Percentiles rank a stretch among this genome's conserved stretches.
Evolutionary conservation across 2,888 invertebrate species (phyloP).

Genomic region (Calliphora vomitoria): DNA sequence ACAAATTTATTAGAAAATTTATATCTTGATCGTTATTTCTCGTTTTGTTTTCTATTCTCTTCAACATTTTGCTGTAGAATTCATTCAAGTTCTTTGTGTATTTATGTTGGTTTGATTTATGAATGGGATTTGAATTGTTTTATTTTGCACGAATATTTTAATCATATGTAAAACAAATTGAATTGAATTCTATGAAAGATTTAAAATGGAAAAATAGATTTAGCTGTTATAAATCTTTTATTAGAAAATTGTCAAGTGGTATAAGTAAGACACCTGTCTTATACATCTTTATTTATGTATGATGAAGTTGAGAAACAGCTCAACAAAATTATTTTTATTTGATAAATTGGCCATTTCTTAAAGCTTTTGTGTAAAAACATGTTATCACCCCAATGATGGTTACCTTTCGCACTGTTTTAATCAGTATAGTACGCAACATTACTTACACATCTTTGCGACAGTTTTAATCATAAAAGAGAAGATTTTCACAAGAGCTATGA

Average conservation of each 20-base stretch:
- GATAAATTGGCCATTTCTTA: no score
- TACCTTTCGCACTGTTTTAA: no score
- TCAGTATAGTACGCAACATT: no score
- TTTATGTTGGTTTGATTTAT: slow-evolving; percentile 13
- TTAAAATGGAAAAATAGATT: slow-evolving; percentile 25
- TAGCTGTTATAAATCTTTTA: neutral
- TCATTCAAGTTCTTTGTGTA: slow-evolving; percentile 31
- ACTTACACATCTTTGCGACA: no score
- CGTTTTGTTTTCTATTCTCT: neutral
- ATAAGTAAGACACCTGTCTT: slow-evolving; percentile 4
- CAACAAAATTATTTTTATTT: no score
- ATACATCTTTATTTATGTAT: no score
- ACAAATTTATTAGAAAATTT: slow-evolving; percentile 67
- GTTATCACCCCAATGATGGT: no score
- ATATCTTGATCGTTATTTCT: slow-evolving; percentile 48
- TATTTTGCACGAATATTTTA: slow-evolving; percentile 9
- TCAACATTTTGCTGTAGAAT: neutral
- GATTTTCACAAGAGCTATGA: no score
- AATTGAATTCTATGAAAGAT: slow-evolving; percentile 43
- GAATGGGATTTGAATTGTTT: slow-evolving; percentile 32
- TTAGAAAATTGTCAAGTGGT: neutral
- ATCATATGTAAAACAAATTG: slow-evolving; percentile 9
- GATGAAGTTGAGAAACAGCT: no score
- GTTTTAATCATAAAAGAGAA: no score
- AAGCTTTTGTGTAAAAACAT: no score